phyloP scores from a whole-genome alignment of 2,888 invertebrate genomes.

The Theristus sp. region DNA sequence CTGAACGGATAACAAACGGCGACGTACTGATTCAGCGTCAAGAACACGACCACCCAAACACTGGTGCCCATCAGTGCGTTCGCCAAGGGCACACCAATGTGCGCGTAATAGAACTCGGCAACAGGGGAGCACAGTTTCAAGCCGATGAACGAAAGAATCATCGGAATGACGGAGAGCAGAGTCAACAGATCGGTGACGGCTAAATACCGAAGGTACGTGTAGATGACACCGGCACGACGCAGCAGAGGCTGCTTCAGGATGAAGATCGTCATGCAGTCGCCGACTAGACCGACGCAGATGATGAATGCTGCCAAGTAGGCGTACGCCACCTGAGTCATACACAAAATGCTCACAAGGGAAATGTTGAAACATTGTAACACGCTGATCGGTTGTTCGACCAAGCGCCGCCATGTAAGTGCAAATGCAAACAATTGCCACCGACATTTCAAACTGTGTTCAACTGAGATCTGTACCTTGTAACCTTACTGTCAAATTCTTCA shows the following conservation, averaged over 20 bases:
- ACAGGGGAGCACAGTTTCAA: slow-evolving; percentile 20
- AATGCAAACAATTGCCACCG: too few species aligned
- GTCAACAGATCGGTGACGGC: slow-evolving; percentile 35
- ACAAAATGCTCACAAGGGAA: too few species aligned
- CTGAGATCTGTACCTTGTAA: too few species aligned
- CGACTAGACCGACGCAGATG: slow-evolving; percentile 34
- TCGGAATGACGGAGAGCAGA: slow-evolving; percentile 34
- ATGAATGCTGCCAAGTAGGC: slow-evolving; percentile 33
- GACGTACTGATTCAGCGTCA: slow-evolving; percentile 37
- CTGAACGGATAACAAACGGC: slow-evolving; percentile 33
- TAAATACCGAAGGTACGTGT: slow-evolving; percentile 34
- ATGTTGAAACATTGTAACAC: too few species aligned
- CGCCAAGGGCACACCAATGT: slow-evolving; percentile 35
- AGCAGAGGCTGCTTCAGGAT: slow-evolving; percentile 36
- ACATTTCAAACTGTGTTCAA: too few species aligned
- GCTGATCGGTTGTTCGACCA: too few species aligned
- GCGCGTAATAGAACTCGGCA: slow-evolving; percentile 29
- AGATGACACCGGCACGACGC: slow-evolving; percentile 32
- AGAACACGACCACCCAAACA: slow-evolving; percentile 38
- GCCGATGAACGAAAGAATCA: slow-evolving; percentile 29
- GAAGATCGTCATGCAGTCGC: slow-evolving; percentile 35
- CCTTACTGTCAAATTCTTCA: too few species aligned
- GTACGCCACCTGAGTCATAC: slow-evolving; percentile 30
- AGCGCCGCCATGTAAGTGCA: too few species aligned
- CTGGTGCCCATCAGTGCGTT: slow-evolving; percentile 37